Base-by-base conservation (phyloP, 2,113 vertebrate genomes). In the Opisthocomus hoazin region DNA sequence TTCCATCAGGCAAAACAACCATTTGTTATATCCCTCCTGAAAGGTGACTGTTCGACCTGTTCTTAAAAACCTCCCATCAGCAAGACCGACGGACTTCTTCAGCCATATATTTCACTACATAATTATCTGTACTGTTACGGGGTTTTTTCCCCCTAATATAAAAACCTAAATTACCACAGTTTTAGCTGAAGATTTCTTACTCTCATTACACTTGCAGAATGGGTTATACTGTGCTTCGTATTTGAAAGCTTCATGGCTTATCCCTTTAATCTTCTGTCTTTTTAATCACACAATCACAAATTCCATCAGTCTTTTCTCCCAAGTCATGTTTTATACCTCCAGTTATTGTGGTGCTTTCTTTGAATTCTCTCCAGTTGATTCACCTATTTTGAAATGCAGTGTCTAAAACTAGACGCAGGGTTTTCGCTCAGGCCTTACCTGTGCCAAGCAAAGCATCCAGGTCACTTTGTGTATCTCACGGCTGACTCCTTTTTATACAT, bases 381-480 rank as follows among this genome's bases (percentile, higher is more conserved):
- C 41, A 39, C 36, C 18, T 32, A 32, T 51, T 56, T 29, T 39
- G 20, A 85, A 57, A 46, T 11, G 36, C 27, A 26, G 66, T 9
- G 14, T 37, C 53, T 68, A 56, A 58, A 66, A 74, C 15, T 4
- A 15, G 18, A 36, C 5, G 41, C 36, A 15, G 24, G 22, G 23
- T 19, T 77, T 64, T 29, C 63, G 43, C 64, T 15, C 16, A 82
- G 64, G 45, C 39, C 39, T 48, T 14, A 61, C n/a, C 18, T 15
- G 15, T n/a, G 54, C 48, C 29, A 10, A 27, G 17, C 3, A 24
- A 63, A 89, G 74, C 41, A 74, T 7, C 23, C 48, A 9, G 19
- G 36, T 56, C 2, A 0, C 23, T 11, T 61, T 0, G 1, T 24
- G 12, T 10, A n/a, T 8, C 57, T 41, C 51, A 36, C 0, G 0